These are phyloP conservation scores for Cephus nigrinus DNA, from an alignment of 2,888 invertebrate species.

Conservation along the genomic window DNA sequence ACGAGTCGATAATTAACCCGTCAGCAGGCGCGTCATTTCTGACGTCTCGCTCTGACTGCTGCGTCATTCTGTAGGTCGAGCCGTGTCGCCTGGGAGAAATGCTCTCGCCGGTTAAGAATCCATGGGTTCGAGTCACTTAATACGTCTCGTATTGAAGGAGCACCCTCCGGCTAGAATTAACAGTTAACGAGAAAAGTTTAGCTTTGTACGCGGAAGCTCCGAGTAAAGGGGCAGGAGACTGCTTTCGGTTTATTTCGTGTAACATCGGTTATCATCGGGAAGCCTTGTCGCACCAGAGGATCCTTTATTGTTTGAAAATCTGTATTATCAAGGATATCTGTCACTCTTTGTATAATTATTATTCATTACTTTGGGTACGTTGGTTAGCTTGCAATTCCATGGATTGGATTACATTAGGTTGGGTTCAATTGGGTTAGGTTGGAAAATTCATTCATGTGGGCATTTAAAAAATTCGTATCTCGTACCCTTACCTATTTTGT, in stretches of 20 bases:
- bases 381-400: not conserved
- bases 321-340: not conserved
- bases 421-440: too few species aligned
- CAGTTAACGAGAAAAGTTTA: constrained; percentile 55
- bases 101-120: constrained; percentile 16
- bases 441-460: too few species aligned
- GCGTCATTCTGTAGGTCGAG: too few species aligned
- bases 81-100: too few species aligned
- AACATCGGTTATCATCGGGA: not conserved
- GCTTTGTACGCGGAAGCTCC: not conserved
- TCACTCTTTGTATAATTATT: not conserved
- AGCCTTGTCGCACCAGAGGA: not conserved
- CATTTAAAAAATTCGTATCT: not conserved
- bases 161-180: constrained; percentile 29
- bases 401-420: not conserved
- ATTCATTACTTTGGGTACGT: not conserved
- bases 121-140: constrained; percentile 49
- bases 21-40: constrained; percentile 1
- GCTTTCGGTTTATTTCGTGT: not conserved
- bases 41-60: too few species aligned
- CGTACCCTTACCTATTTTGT: not conserved
- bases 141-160: constrained; percentile 9
- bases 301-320: not conserved
- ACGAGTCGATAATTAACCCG: constrained; percentile 64
- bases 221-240: not conserved